Percentiles rank a stretch among this genome's conserved stretches.
Evolutionary conservation across 2,113 vertebrate genomes (phyloP).

Genomic region (Cygnus buccinator): DNA sequence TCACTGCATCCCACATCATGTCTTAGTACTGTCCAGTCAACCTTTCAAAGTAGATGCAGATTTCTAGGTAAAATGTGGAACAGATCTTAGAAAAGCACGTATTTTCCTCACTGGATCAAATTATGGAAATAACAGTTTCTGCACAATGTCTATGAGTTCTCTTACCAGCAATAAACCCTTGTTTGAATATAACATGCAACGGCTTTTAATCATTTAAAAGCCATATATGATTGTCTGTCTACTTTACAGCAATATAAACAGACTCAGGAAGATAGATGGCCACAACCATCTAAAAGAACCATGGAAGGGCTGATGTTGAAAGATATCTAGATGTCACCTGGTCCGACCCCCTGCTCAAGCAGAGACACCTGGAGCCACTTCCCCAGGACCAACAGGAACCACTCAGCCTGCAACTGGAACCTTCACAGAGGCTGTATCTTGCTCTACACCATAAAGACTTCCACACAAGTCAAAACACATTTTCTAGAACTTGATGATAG

Average conservation of each 20-base stretch:
- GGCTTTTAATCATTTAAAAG: neutral
- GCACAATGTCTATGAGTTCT: rapidly evolving
- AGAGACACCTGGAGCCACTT: neutral
- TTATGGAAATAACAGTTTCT: neutral
- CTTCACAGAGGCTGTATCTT: rapidly evolving
- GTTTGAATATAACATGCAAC: neutral
- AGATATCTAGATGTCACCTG: neutral
- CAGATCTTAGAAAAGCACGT: neutral
- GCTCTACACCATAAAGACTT: rapidly evolving
- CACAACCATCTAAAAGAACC: neutral
- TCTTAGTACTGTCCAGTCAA: neutral
- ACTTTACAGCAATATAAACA: neutral
- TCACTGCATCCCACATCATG: neutral
- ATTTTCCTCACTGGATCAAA: neutral
- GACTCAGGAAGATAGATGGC: neutral
- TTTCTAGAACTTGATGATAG: neutral
- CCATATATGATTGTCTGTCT: neutral
- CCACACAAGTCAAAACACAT: neutral
- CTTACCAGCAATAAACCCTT: neutral
- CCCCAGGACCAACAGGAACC: neutral
- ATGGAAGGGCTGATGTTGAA: neutral
- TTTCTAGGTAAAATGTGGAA: neutral
- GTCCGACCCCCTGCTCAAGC: neutral
- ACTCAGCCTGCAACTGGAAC: neutral
- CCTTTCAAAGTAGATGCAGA: neutral